Conservation (phyloP, 2,113 vertebrate species). For the Onychorhynchus coronatus region DNA sequence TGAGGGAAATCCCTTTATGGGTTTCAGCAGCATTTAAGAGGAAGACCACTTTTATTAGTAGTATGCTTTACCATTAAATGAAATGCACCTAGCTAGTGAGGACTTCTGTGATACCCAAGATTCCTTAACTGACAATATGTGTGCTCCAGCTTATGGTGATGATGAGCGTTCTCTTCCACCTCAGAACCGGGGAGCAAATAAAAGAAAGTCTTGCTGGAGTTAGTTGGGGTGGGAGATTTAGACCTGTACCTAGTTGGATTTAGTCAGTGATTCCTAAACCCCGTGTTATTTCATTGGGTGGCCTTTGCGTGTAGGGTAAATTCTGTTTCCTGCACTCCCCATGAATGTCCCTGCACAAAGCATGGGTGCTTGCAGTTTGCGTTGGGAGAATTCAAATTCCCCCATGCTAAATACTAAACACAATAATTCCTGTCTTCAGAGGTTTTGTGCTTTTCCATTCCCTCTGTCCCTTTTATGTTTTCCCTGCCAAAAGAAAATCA, state of each 20-base stretch:
- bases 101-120: not conserved
- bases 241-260: not conserved
- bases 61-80: not conserved
- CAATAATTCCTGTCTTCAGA: not conserved
- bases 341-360: not conserved
- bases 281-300: not conserved
- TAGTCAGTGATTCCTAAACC: not conserved
- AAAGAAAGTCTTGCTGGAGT: not conserved
- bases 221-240: not conserved
- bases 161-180: not conserved
- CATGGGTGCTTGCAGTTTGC: not conserved
- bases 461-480: not conserved
- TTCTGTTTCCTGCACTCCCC: not conserved
- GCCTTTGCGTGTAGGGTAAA: not conserved
- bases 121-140: not conserved
- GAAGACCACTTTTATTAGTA: not conserved
- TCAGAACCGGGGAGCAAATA: not conserved
- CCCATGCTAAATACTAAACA: not conserved
- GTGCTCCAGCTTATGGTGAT: not conserved
- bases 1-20: not conserved
- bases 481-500: not conserved
- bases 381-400: not conserved
- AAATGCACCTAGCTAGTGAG: not conserved
- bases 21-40: not conserved
- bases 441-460: not conserved